A percentile compares a stretch with the other conserved stretches of the same genome.
These are phyloP conservation scores for Prionailurus bengalensis DNA, from an alignment of 2,113 vertebrate species.

Conservation along the genomic window DNA sequence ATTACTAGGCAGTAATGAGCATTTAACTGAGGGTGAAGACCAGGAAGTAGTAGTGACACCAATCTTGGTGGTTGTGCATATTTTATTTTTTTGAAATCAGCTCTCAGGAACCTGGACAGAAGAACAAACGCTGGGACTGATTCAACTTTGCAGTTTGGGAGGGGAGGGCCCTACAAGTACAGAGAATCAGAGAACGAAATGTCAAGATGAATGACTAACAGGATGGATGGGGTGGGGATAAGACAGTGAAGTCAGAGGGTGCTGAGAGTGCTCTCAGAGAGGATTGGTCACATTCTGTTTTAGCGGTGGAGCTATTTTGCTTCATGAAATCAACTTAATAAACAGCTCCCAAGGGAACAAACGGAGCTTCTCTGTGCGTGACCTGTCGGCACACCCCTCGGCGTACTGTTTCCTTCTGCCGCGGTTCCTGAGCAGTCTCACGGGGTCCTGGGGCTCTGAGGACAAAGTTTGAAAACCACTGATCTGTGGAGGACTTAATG, in stretches of 20 bases:
- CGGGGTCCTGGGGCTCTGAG: not conserved
- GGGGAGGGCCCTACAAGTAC: not conserved
- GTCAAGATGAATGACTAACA: not conserved
- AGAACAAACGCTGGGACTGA: not conserved
- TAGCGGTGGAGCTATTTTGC: not conserved
- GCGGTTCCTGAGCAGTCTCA: not conserved
- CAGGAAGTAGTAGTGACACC: not conserved
- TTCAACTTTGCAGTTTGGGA: not conserved
- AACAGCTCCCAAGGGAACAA: not conserved
- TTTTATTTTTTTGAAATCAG: not conserved
- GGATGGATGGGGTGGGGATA: not conserved
- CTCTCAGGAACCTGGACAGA: not conserved
- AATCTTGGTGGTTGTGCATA: not conserved
- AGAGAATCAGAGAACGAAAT: not conserved
- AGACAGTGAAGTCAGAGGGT: not conserved
- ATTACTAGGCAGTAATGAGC: not conserved
- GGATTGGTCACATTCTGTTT: not conserved
- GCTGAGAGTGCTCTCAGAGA: not conserved
- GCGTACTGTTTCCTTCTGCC: no score
- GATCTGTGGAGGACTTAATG: not conserved
- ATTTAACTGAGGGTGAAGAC: not conserved
- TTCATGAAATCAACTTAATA: not conserved
- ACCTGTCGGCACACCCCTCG: not conserved
- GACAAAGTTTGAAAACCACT: not conserved
- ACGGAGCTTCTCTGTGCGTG: not conserved